Base-by-base conservation (phyloP, 2,113 vertebrate genomes). In the Rissa tridactyla region DNA sequence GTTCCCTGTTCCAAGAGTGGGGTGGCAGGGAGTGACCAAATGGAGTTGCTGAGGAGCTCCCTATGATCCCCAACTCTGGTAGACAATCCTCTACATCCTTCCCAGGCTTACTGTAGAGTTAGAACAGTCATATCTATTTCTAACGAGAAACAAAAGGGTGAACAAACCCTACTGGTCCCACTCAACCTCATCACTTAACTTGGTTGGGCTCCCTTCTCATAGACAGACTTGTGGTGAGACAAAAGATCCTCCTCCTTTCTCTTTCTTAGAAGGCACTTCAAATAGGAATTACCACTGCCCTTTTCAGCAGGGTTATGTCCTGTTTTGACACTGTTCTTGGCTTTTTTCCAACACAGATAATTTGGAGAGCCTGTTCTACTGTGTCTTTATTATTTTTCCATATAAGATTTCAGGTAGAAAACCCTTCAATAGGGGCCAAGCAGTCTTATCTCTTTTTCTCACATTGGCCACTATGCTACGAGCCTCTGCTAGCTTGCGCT, bases 61-160 rank as follows among this genome's bases (percentile, higher is more conserved):
- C 5, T 68, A 6, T 10, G 15, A 55, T 26, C 69, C 15, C 9
- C 3, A 68, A 0, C 17, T 38, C 42, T 64, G 46, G 5, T 4
- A 60, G 21, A 29, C 15, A 76, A 57, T 27, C 84, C 21, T 25
- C 6, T 12, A 49, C 4, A 44, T 71, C 25, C 23, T 81, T 55
- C 32, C 26, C 10, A 57, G 15, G 51, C n/a, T 52, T 36, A 29
- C 18, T 25, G 57, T 5, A 57, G 32, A 19, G 18, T 64, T 61
- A 57, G 15, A 38, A 22, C 18, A 65, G 23, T 46, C 11, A 40
- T 91, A 93, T 76, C 27, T 88, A 10, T 38, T 86, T 76, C 60
- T 69, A 46, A 57, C 46, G 46, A 92, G 26, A 86, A 79, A 65
- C 5, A 73, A 81, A 72, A 86, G 14, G n/a, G 58, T 62, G 40